A percentile compares a stretch with the other conserved stretches of the same genome.
Evolutionary conservation across 2,888 invertebrate genomes (phyloP).

Genomic region (Proisotoma minuta): DNA sequence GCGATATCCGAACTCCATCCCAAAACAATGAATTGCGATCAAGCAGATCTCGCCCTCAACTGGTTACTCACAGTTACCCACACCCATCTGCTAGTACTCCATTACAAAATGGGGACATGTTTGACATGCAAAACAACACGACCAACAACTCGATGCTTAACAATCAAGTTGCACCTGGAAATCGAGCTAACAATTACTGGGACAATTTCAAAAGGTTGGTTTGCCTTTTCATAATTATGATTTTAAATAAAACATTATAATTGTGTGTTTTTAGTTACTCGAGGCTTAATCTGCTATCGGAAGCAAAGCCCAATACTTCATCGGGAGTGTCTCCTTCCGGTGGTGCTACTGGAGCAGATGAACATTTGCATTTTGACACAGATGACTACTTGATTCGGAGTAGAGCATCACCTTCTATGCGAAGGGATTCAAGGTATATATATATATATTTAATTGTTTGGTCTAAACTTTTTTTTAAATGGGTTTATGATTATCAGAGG

Average conservation of each 20-base stretch:
- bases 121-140: not conserved
- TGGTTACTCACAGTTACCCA: too few species aligned
- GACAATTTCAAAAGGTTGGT: constrained; percentile 81
- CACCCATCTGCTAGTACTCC: not conserved
- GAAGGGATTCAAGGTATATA: not conserved
- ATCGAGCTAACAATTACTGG: constrained; percentile 88
- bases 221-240: not conserved
- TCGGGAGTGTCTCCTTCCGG: not conserved
- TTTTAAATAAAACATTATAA: not conserved
- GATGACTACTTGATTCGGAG: too few species aligned
- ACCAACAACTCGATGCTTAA: constrained; percentile 56
- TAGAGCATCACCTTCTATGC: not conserved
- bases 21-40: not conserved
- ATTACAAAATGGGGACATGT: not conserved
- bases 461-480: not conserved
- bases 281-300: not conserved
- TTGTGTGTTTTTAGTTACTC: not conserved
- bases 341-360: not conserved
- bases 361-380: not conserved
- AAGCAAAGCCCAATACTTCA: not conserved
- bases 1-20: not conserved
- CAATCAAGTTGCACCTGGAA: constrained; percentile 85
- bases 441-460: too few species aligned
- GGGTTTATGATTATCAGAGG: not conserved
- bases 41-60: too few species aligned